Evolutionary conservation across 1,140 invertebrate species (phyloP), one percentile per base, ranked within the genome.

Genomic region (Caligus rogercresseyi): DNA sequence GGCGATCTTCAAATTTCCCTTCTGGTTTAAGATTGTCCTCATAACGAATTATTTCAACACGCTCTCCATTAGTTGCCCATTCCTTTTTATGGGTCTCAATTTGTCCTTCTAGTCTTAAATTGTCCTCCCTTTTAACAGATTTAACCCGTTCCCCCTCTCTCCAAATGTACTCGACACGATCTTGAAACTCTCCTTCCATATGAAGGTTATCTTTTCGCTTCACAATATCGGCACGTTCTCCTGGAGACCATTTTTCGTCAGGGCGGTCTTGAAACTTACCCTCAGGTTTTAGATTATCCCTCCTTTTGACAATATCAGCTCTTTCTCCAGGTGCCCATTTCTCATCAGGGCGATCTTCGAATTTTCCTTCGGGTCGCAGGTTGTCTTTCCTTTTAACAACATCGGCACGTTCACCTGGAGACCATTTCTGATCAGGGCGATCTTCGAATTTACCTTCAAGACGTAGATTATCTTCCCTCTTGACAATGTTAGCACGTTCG

Each of bases 101-200:
- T 69, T 73, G 66, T 23, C 52, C 56, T 52, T 52, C 51, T 62
- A 52, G 24, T 54, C 11, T 61, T 3, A 61, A 21, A 21, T 59
- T 65, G 26, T 65, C 53, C 3, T 52, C 21, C 69, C 65, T 54
- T 71, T 75, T 58, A 16, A 67, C 61, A 15, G 61, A 43, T 26
- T 66, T 61, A 31, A 64, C 60, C 18, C 66, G 25, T 54, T 68
- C 68, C 14, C 68, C 69, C 18, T 58, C 60, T 1, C 63, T 11
- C 56, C n/a, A 24, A 19, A 14, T 63, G 21, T 26, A 15, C 26
- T 24, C n/a, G 19, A 3, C 79, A 69, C 31, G 1, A 15, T 14
- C 65, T 62, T 67, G 56, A 65, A 84, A 69, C 67, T 81, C 78
- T 14, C 83, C 83, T 69, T 84, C 83, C 2, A 81, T 77, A 11